Evolutionary conservation across 2,113 vertebrate genomes (phyloP).

Genomic region (Pluvianellus socialis): DNA sequence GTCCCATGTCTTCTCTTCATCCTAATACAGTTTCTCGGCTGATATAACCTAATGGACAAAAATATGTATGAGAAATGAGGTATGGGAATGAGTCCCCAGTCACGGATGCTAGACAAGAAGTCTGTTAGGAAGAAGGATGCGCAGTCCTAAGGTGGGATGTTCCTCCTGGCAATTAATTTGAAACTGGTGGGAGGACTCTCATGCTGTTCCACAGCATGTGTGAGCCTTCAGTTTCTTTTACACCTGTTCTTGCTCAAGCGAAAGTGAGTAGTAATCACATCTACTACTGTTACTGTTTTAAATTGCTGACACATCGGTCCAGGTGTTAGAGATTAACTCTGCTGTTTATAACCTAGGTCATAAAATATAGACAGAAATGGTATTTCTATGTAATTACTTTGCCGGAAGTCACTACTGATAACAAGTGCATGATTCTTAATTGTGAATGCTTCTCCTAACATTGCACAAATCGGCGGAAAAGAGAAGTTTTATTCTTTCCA

Average conservation of each 20-base stretch:
- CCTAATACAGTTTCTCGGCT: background rate
- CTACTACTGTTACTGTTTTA: constrained; percentile 16
- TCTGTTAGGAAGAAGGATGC: background rate
- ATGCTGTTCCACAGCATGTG: background rate
- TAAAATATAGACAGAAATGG: background rate
- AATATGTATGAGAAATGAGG: background rate
- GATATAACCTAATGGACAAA: background rate
- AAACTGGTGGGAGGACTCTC: background rate
- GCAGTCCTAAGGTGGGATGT: background rate
- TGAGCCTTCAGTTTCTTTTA: background rate
- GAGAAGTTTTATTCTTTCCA: background rate
- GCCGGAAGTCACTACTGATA: background rate
- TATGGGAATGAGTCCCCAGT: background rate
- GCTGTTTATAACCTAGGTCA: background rate
- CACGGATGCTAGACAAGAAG: background rate
- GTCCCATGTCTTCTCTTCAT: background rate
- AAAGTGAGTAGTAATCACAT: background rate
- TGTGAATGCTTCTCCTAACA: background rate
- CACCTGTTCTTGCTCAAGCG: background rate
- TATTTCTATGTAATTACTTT: background rate
- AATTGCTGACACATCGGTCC: background rate
- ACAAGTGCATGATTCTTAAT: background rate
- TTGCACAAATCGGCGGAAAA: background rate
- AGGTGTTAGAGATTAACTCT: background rate
- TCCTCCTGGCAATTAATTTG: background rate